Conservation (phyloP, 2,797 vertebrate species). For the Tiaroga cobitis region DNA sequence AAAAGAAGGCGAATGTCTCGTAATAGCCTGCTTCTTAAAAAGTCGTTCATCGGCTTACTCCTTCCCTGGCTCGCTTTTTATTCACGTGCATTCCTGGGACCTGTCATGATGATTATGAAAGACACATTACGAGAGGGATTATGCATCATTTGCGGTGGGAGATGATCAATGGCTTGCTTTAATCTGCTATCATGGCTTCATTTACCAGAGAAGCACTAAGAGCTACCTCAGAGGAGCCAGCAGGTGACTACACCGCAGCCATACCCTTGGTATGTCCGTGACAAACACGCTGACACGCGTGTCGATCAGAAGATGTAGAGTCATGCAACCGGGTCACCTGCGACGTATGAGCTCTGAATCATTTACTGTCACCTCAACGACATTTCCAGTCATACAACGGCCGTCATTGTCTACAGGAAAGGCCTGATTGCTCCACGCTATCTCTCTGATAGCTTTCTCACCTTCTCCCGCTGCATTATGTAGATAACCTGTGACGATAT, state of each 20-base stretch:
- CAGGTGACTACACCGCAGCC: neutral
- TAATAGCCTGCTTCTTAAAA: constrained; percentile 77
- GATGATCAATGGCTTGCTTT: constrained; percentile 73
- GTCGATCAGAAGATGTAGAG: constrained; percentile 52
- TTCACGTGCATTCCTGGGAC: constrained; percentile 63
- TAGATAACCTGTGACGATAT: constrained; percentile 80
- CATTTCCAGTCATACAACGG: constrained; percentile 70
- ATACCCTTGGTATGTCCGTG: constrained; percentile 51
- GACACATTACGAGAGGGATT: constrained; percentile 70
- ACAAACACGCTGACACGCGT: constrained; percentile 47
- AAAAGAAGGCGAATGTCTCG: constrained; percentile 71
- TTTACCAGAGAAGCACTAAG: constrained; percentile 44
- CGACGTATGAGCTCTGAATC: constrained; percentile 39
- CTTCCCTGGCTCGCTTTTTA: constrained; percentile 67
- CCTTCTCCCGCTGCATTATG: constrained; percentile 82
- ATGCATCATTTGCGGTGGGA: constrained; percentile 68
- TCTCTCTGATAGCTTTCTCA: constrained; percentile 56
- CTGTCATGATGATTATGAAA: constrained; percentile 74
- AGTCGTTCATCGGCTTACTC: constrained; percentile 64
- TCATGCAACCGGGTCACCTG: constrained; percentile 47
- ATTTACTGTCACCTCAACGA: constrained; percentile 60
- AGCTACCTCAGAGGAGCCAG: constrained; percentile 14
- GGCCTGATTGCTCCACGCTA: constrained; percentile 67
- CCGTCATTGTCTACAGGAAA: constrained; percentile 73
- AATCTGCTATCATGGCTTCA: constrained; percentile 58